phyloP scores from a whole-genome alignment of 2,888 invertebrate genomes.

The Ectemnius lituratus region DNA sequence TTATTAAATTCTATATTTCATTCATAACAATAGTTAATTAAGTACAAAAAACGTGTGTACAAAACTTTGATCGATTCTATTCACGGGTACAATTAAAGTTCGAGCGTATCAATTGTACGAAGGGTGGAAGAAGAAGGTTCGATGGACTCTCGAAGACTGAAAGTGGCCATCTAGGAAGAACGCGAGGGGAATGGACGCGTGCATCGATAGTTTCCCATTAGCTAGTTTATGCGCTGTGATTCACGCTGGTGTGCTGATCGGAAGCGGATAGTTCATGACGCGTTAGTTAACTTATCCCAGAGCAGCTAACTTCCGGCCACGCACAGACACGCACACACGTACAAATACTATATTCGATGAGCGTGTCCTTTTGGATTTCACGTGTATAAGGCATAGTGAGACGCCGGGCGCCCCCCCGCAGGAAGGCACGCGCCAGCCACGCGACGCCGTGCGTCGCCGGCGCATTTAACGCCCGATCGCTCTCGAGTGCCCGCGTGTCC shows the following conservation, averaged over 20 bases:
- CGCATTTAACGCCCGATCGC: slow-evolving; percentile 77
- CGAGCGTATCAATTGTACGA: too few species aligned
- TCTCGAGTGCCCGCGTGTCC: slow-evolving; percentile 66
- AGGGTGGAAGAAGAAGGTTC: slow-evolving; percentile 5
- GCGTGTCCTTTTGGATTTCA: slow-evolving; percentile 30
- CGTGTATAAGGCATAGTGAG: too few species aligned
- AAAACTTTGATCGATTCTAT: too few species aligned
- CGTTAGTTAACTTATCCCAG: slow-evolving; percentile 4
- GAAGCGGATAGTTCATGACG: slow-evolving; percentile 17
- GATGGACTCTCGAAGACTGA: slow-evolving; percentile 38
- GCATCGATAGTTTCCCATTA: slow-evolving; percentile 37
- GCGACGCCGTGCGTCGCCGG: slow-evolving; percentile 69
- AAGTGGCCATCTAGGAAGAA: slow-evolving; percentile 48
- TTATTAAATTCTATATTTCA: too few species aligned
- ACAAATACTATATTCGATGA: background rate
- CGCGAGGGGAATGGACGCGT: background rate
- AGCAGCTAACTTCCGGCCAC: slow-evolving; percentile 3
- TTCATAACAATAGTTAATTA: too few species aligned
- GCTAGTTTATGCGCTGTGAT: slow-evolving; percentile 56
- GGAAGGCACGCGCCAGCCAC: slow-evolving; percentile 72
- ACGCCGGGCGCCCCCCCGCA: slow-evolving; percentile 20
- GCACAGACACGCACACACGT: background rate
- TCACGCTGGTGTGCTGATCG: slow-evolving; percentile 51
- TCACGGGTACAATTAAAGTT: too few species aligned
- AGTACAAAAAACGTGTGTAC: too few species aligned